These are phyloP conservation scores for Branchinecta lynchi DNA, from an alignment of 1,140 invertebrate species.

Conservation along the genomic window DNA sequence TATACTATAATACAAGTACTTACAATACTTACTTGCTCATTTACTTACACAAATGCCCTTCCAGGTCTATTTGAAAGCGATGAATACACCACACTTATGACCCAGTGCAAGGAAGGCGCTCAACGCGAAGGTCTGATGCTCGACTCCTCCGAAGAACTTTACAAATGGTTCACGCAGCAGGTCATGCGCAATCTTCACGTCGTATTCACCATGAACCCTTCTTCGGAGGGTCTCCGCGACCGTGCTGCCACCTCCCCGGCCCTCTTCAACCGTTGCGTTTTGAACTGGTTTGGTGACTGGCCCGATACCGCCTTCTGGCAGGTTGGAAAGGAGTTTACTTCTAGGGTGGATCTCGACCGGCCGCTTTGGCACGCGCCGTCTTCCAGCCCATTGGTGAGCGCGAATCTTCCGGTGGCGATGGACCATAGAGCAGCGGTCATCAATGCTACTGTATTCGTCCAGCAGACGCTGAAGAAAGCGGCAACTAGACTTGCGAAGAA, in stretches of 20 bases:
- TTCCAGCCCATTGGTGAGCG: slow-evolving; percentile 49
- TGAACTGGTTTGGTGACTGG: slow-evolving; percentile 99
- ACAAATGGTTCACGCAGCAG: slow-evolving; percentile 96
- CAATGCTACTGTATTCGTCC: slow-evolving; percentile 95
- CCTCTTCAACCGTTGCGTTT: slow-evolving; percentile 95
- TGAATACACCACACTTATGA: slow-evolving; percentile 97
- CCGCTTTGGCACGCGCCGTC: slow-evolving; percentile 67
- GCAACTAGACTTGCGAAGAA: slow-evolving; percentile 75
- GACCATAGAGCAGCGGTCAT: slow-evolving; percentile 85
- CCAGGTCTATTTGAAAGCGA: slow-evolving; percentile 42
- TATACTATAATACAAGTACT: no score
- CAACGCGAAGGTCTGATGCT: slow-evolving; percentile 95
- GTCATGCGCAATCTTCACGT: slow-evolving; percentile 99
- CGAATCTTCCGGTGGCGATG: slow-evolving; percentile 54
- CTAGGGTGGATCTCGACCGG: slow-evolving; percentile 62
- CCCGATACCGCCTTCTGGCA: slow-evolving; percentile 38
- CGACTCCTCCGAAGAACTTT: slow-evolving; percentile 94
- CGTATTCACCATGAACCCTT: slow-evolving; percentile 99
- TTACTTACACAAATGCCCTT: not conserved
- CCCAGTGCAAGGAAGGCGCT: slow-evolving; percentile 97
- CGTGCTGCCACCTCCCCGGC: slow-evolving; percentile 95
- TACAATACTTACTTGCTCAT: no score
- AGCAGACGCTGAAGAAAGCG: slow-evolving; percentile 88
- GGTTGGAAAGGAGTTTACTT: slow-evolving; percentile 75
- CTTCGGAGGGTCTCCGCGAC: slow-evolving; percentile 92